Base-by-base conservation (phyloP, 2,113 vertebrate genomes). In the Actenoides lindsayi region DNA sequence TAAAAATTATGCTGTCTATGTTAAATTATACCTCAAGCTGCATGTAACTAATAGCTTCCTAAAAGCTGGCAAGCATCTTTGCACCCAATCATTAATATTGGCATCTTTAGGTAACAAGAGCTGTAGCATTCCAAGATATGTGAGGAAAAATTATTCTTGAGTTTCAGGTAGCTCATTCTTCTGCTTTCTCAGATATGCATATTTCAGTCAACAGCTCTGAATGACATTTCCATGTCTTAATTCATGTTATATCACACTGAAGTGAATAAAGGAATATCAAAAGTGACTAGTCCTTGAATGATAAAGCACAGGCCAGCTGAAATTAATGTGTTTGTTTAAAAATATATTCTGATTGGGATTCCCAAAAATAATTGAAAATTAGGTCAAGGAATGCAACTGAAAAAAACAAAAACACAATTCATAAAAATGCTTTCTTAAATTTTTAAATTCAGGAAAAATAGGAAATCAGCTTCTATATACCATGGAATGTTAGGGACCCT, bases 341-440 rank as follows among this genome's bases (percentile, higher is more conserved):
- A 83, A 46, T 13, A 1, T 30, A 24, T 73, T 59, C 9, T 37
- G 28, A 80, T 18, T 33, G 1, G 16, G 11, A 76, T 37, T 60
- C 51, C 3, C 18, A 20, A 57, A 87, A 74, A 74, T 77, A 82
- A 59, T 54, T 50, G 6, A 8, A 85, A 75, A 79, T 30, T 9
- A 7, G 4, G 1, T 68, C 14, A 83, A 30, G 14, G 11, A 50
- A 65, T 13, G 8, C 28, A 81, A 79, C 23, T 9, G 2, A 74
- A 83, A 81, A 33, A 1, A 30, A 27, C 4, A 25, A 51, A 3
- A 50, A 12, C 21, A 50, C 48, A 50, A 3, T 7, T 16, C 4
- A 33, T 60, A 78, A 88, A 97, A 95, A 86, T 92, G 89, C 14
- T 75, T 92, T 77, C 50, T 94, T 92, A 89, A 94, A 65, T 57